Evolutionary conservation across 2,888 invertebrate genomes (phyloP).

Genomic region (Gari tellinella): DNA sequence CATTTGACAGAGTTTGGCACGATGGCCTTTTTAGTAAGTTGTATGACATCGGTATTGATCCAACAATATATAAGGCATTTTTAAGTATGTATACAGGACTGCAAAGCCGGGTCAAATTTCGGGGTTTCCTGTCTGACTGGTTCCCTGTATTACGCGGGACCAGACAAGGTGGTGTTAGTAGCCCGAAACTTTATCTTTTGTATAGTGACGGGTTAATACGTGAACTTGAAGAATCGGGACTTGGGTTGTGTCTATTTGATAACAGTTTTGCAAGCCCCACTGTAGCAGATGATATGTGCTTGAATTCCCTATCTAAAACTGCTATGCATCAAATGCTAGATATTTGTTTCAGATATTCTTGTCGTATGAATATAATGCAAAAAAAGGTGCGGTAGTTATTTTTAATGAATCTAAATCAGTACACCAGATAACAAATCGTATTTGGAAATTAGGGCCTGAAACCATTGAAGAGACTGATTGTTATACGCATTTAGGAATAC

Average conservation of each 20-base stretch:
- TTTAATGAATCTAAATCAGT: conserved; percentile 10
- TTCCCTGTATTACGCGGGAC: conserved; percentile 18
- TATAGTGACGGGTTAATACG: conserved; percentile 9
- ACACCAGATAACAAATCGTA: too few relatives aligned
- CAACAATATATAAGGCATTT: background rate
- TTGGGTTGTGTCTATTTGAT: conserved; percentile 11
- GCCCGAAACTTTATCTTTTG: conserved; percentile 15
- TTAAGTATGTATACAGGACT: conserved; percentile 1
- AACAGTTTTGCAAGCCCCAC: conserved; percentile 4
- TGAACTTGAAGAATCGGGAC: background rate
- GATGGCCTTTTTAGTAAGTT: conserved; percentile 12
- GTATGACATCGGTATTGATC: background rate
- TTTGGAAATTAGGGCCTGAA: too few relatives aligned
- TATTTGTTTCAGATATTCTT: conserved; percentile 5
- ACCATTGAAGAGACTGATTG: too few relatives aligned
- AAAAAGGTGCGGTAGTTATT: too few relatives aligned
- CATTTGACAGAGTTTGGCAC: conserved; percentile 25
- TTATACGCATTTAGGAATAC: too few relatives aligned
- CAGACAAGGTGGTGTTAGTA: conserved; percentile 21
- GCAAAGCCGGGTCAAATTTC: conserved; percentile 2
- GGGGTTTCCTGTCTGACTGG: conserved; percentile 5
- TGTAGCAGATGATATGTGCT: conserved; percentile 26
- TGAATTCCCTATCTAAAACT: background rate
- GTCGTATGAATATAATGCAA: too few relatives aligned
- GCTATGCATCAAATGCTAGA: conserved; percentile 1